Base-by-base conservation (phyloP, 2,888 invertebrate genomes). In the Oxystoma pomonae region DNA sequence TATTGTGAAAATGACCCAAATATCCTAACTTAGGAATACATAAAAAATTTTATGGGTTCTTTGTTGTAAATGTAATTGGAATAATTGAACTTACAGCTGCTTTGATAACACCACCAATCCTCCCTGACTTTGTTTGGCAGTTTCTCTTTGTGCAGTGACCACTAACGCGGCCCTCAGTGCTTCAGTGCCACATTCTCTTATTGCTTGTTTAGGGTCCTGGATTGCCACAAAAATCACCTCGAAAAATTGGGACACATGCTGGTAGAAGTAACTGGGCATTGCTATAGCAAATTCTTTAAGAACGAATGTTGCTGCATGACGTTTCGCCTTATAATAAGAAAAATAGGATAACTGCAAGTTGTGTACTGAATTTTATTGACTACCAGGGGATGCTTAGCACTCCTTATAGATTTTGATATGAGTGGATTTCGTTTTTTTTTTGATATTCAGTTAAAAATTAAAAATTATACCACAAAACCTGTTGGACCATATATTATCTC, bases 181-280 rank as follows among this genome's bases (percentile, higher is more conserved):
- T 73, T 95, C 93, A 0, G 94, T 95, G 0, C 97, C 96, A 3
- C 92, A 93, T 78, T 97, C 95, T 58, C 98, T 85, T 66, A 98
- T 93, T 49, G 90, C 88, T 2, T 92, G 89, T 81, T 96, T 97
- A 0, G 93, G 90, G 81, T 98, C 97, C 71, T 93, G 88, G 56
- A 97, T 87, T 0, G 96, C 95, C 76, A 91, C 90, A 73, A 97
- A 92, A 68, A 98, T 95, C 61, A 93, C 89, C 67, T 97, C 97
- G 78, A 98, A 97, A 79, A 96, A 96, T 17, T 91, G 90, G 16
- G 93, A 91, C 0, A 95, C 93, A 82, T 94, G 94, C 78, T 95
- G 95, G 76, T 94, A 98, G 80, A 99, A 99, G 78, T 97, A 96
- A 7, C 98, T 98, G 0, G 98, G 98, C 84, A 97, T 94, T 9